phyloP scores from a whole-genome alignment of 2,113 vertebrate species.

The Marmota flaviventris region DNA sequence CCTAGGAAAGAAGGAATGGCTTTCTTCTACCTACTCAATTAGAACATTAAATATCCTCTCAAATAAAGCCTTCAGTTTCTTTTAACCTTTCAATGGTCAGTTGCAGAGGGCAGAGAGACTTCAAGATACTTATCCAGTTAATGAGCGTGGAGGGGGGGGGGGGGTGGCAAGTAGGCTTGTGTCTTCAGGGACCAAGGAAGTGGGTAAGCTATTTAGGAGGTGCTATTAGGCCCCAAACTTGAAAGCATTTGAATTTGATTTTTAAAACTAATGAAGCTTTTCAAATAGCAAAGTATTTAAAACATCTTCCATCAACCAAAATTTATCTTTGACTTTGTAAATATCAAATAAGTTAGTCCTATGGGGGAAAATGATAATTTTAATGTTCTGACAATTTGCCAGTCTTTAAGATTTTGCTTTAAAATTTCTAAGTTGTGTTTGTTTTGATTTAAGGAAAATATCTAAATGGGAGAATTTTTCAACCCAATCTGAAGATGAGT shows the following conservation, averaged over 20 bases:
- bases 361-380: constrained; percentile 60
- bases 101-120: not conserved
- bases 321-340: constrained; percentile 49
- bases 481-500: not conserved
- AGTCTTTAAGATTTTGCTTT: constrained; percentile 54
- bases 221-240: not conserved
- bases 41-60: not conserved
- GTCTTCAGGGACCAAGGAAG: not conserved
- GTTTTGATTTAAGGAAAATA: constrained; percentile 60
- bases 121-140: not conserved
- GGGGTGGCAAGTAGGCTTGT: not conserved
- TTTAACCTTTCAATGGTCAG: constrained; percentile 39
- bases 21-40: not conserved
- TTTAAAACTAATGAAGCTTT: constrained; percentile 55
- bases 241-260: constrained; percentile 6
- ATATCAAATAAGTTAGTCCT: constrained; percentile 59
- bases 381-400: constrained; percentile 67
- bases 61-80: constrained; percentile 10
- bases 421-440: constrained; percentile 47
- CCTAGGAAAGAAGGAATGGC: not conserved
- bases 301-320: constrained; percentile 53
- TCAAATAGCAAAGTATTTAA: constrained; percentile 51
- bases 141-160: not conserved
- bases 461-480: constrained; percentile 16
- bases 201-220: not conserved